phyloP scores from a whole-genome alignment of 2,888 invertebrate species.

The Ametastegia equiseti region DNA sequence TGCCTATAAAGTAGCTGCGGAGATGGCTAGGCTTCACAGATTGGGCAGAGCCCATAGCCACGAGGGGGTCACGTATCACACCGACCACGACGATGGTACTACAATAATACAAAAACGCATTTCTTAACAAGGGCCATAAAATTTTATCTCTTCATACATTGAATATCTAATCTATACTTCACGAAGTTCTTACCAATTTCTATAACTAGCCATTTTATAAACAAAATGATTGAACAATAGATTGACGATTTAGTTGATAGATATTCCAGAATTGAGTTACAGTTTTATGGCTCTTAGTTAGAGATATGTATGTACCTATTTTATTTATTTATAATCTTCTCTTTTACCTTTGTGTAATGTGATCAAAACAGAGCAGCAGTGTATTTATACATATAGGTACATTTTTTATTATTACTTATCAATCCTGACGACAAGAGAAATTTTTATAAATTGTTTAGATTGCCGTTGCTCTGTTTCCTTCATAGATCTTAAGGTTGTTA shows the following conservation, averaged over 20 bases:
- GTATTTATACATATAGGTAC: too few species aligned
- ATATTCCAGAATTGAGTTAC: conserved; percentile 6
- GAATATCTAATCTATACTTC: not conserved
- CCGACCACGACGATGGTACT: conserved; percentile 82
- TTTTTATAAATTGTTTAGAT: too few species aligned
- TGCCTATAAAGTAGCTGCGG: conserved; percentile 91
- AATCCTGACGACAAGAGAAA: too few species aligned
- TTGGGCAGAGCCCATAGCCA: conserved; percentile 91
- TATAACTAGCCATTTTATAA: not conserved
- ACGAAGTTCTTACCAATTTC: conserved; percentile 11
- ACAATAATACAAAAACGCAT: conserved; percentile 45
- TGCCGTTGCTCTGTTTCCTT: too few species aligned
- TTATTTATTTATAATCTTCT: not conserved
- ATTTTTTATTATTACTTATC: too few species aligned
- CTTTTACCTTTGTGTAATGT: not conserved
- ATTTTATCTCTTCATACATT: not conserved
- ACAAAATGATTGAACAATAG: not conserved
- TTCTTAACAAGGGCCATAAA: conserved; percentile 35
- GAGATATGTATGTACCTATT: conserved; percentile 23
- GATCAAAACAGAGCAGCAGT: not conserved
- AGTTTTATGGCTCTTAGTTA: conserved; percentile 33
- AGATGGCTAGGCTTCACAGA: conserved; percentile 90
- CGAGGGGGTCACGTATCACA: conserved; percentile 89
- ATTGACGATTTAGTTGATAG: not conserved
- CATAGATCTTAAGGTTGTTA: too few species aligned